Conservation (phyloP, 2,888 invertebrate species). For the Bimastos eiseni region DNA sequence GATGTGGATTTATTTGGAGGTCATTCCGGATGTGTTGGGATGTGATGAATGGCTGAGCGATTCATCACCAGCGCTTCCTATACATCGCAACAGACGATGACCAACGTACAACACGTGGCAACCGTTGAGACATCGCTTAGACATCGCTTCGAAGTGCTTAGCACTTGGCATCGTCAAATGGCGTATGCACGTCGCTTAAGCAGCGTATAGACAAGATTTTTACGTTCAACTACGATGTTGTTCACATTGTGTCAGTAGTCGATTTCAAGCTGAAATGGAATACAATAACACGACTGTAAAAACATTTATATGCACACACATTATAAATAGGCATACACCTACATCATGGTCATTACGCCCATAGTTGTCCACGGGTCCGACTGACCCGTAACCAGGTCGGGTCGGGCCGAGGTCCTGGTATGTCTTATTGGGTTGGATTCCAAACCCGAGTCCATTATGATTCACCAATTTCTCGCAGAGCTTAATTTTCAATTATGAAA, state of each 20-base stretch:
- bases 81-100: not conserved
- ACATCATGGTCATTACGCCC: too few species aligned
- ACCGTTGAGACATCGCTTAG: not conserved
- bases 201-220: not conserved
- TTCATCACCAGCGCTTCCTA: not conserved
- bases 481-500: too few species aligned
- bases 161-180: not conserved
- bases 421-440: too few species aligned
- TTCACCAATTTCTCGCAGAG: too few species aligned
- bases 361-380: too few species aligned
- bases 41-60: not conserved
- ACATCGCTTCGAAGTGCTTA: not conserved
- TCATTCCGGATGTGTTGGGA: not conserved
- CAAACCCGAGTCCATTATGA: too few species aligned
- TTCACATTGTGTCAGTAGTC: not conserved
- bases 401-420: too few species aligned
- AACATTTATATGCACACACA: too few species aligned
- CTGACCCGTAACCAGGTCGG: too few species aligned
- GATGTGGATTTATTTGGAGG: not conserved
- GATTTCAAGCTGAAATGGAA: too few species aligned
- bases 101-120: not conserved
- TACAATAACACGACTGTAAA: too few species aligned
- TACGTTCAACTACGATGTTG: not conserved
- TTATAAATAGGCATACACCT: too few species aligned
- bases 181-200: not conserved